Evolutionary conservation across 1,140 invertebrate species (phyloP), one percentile per base, ranked within the genome.

Genomic region (Chlorops oryzae): DNA sequence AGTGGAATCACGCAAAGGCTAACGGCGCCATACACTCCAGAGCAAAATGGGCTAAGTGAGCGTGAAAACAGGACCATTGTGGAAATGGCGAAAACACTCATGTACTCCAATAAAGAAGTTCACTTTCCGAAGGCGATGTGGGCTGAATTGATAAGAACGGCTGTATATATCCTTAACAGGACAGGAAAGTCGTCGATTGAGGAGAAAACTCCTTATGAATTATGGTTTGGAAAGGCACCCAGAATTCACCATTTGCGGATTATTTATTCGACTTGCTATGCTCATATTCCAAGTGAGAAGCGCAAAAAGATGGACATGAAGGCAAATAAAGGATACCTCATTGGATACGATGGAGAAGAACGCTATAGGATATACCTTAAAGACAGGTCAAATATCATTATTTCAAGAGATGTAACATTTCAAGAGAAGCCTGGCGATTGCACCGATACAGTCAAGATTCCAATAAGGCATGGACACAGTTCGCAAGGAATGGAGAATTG

Each of bases 31-130:
- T 65, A 70, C 42, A 73, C 62, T n/a, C 67, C 63, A 15, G 50
- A 71, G 42, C 66, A 72, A 50, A 73, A 72, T 58, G 63, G 61
- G 2, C 45, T 44, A 25, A 61, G 50, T 37, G 64, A 72, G 50
- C 47, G 62, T 23, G 65, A 71, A 45, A 72, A 65, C 44, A 52
- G 63, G 10, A 73, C 66, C 13, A 54, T 73, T 4, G 57, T 73
- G 15, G 67, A 73, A 54, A 60, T 61, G 51, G 63, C 65, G 5
- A 62, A 63, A 57, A 59, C 61, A 12, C 57, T 69, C 20, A 69
- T 64, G 47, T 59, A 71, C 53, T 63, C 64, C 12, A 62, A 65
- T 25, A 27, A 18, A 40, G 22, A 40, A 20, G 47, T 28, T 52
- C 34, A 51, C 44, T 44, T 43, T 50, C 34, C 57, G 27, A 37